Evolutionary conservation across 2,888 invertebrate species (phyloP), one percentile per base, ranked within the genome.

Genomic region (Pseudococcus jackbeardsleyi): DNA sequence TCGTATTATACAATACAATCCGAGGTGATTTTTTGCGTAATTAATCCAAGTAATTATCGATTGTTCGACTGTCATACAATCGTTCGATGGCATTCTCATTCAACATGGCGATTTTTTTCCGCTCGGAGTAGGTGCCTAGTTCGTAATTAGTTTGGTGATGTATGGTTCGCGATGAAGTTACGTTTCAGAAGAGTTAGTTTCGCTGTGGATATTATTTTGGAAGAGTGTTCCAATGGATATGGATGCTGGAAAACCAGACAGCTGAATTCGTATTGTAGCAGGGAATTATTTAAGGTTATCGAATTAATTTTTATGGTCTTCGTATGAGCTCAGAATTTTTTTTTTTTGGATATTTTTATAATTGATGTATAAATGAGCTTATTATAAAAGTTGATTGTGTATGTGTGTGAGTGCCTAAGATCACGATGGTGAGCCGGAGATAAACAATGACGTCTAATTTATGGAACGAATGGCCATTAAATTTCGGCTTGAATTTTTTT

Each of bases 11-110:
- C 64, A 22, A 64, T 22, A 64, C 64, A 64, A 64, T 4, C 5
- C 72, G 17, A 22, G 8, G 26, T 33, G 26, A 33, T 72, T 72
- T 72, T 59, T 64, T 64, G 22, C 64, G 64, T 64, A 64, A 64
- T 64, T 64, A 64, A 64, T 64, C 72, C 33, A 26, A 72, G 33
- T 33, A 72, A 72, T 72, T 72, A 72, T 72, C 33, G 72, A 72
- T 72, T 72, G 72, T 72, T 72, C 33, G 33, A 39, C 72, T 72
- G 39, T 72, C 72, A 39, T 7, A 72, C 72, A 72, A 72, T 72
- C 15, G 39, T 33, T 5, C n/a, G n/a, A 22, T 9, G 64, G 42
- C 9, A 42, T 64, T 19, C 19, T 64, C 22, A 64, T 64, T 64
- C 7, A 72, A 72, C 33, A 72, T 26, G 68, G 22, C 26, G 59